Base-by-base conservation (phyloP, 2,888 invertebrate species). In the Ametastegia equiseti region DNA sequence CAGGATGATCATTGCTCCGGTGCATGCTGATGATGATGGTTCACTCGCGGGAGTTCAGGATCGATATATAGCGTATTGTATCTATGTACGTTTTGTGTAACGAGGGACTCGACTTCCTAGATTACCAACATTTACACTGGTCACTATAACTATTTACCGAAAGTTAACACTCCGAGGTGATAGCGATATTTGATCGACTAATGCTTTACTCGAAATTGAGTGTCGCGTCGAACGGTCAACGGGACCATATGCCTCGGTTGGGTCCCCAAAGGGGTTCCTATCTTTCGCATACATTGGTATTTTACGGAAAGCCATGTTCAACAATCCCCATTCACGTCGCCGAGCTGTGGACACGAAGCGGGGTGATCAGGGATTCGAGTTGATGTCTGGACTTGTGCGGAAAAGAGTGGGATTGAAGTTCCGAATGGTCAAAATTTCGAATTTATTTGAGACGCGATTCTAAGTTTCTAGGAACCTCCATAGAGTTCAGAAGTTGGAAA, bases 181-280 rank as follows among this genome's bases (percentile, higher is more conserved):
- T 54, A 42, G 80, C 33, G 57, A 39, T 80, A 80, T 80, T 80
- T 73, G 73, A 67, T 71, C 73, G 80, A 45, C 60, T 71, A 80
- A 80, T 80, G 80, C 71, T 80, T 80, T 71, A 73, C 73, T 73
- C 73, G 73, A 80, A 80, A 75, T 80, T 54, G 75, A 75, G 75
- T 54, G 50, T 75, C 36, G 19, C 54, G 23, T 15, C n/a, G n/a
- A n/a, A n/a, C 19, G 45, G 45, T n/a, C 6, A 45, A 27, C 15
- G 33, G 11, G 36, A 33, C 54, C 75, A 75, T 75, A 75, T 75
- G 75, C 75, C 36, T n/a, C n/a, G n/a, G 75, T 36, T 33, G 33
- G 71, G 71, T 45, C 71, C 71, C 45, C 23, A 69, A 19, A 19
- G 42, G 27, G 71, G 15, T 47, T 27, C 5, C 73, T 75, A 75